Percentiles rank a stretch among this genome's conserved stretches.
Evolutionary conservation across 53 echinoderm and acorn worm species (phyloP).

Genomic region (Zoroaster sp.): DNA sequence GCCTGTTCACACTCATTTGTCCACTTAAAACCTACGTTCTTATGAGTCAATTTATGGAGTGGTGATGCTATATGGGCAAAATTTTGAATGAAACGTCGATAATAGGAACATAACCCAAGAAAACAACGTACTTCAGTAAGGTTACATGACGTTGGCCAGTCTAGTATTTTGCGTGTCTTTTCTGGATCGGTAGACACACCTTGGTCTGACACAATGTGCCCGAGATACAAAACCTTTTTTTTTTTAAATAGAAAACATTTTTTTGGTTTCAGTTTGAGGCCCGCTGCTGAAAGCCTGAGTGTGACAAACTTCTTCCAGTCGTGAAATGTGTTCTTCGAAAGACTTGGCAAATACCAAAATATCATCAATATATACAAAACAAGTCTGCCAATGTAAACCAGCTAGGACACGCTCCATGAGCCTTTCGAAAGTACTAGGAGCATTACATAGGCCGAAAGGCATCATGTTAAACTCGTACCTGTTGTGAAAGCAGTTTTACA

Average conservation of each 20-base stretch:
- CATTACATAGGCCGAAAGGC: too few relatives aligned
- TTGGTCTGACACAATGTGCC: neutral
- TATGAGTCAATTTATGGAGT: slow-evolving; percentile 24
- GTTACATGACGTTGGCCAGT: neutral
- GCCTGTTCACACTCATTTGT: slow-evolving; percentile 6
- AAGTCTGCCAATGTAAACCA: too few relatives aligned
- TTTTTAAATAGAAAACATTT: too few relatives aligned
- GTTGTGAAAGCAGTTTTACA: too few relatives aligned
- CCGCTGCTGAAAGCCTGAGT: slow-evolving; percentile 11
- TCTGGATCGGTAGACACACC: slow-evolving; percentile 19
- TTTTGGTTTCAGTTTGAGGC: slow-evolving; percentile 27
- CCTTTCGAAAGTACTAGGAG: too few relatives aligned
- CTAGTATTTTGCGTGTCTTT: neutral
- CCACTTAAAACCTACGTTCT: slow-evolving; percentile 4
- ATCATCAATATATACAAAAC: slow-evolving; percentile 67
- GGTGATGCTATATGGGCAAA: neutral
- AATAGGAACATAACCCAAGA: neutral
- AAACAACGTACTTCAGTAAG: slow-evolving; percentile 12
- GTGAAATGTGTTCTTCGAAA: slow-evolving; percentile 18
- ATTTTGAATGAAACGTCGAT: neutral
- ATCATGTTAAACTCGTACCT: too few relatives aligned
- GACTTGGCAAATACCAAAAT: slow-evolving; percentile 49
- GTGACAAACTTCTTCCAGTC: slow-evolving; percentile 19
- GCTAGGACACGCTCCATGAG: too few relatives aligned
- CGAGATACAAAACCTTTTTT: neutral